Evolutionary conservation across 2,797 vertebrate genomes (phyloP), one percentile per base, ranked within the genome.

Genomic region (Graptemys geographica): DNA sequence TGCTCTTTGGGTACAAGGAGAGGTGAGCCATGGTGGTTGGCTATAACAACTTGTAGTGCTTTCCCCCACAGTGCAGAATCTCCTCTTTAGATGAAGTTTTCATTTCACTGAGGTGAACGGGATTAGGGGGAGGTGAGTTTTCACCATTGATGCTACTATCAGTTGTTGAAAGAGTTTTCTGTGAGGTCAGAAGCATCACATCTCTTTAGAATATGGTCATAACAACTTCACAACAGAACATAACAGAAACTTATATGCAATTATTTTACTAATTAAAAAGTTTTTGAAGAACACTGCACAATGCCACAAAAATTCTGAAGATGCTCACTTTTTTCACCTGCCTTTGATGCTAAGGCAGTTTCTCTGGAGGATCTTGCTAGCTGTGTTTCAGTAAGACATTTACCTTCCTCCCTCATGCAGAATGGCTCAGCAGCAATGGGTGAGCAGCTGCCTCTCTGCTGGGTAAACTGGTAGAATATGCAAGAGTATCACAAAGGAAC

Each of bases 221-320:
- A 55, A 56, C 89, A 83, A 89, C 95, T 97, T 93, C 85, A 90
- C 44, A 89, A 81, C 28, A 41, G 84, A 91, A 92, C 6, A 79
- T 7, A 7, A 76, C 21, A 76, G 11, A 76, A 74, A 44, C 12
- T 19, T 41, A 74, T 44, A 74, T 44, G 23, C 16, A 44, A 44
- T 44, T 74, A 47, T 81, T 86, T 49, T 69, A 65, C 11, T 21
- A 72, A 81, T 8, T 57, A 41, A 53, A 72, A 90, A 3, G 23
- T 80, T 89, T 88, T 78, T 79, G n/a, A 9, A 86, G 31, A 84
- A 78, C 2, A 41, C 7, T 57, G 3, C 92, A 65, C 3, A 89
- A 19, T 87, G 5, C 0, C 0, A 49, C 53, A 92, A 86, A 8
- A 74, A 53, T 23, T 28, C 11, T 79, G 18, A 94, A 94, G 28